Evolutionary conservation across 2,888 invertebrate species (phyloP).

Genomic region (Sarcophaga caerulescens): DNA sequence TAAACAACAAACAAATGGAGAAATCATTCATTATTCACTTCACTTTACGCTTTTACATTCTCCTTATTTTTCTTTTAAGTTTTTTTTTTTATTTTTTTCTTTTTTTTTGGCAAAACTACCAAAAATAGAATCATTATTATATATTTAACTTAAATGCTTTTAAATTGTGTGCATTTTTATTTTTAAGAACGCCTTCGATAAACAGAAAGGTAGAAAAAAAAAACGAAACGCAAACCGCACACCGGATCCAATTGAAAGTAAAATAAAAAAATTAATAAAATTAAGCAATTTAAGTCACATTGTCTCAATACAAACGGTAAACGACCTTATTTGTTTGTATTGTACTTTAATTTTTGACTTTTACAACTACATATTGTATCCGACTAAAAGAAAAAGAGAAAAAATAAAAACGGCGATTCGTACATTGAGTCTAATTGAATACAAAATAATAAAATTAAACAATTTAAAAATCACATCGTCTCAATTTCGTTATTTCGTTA

Average conservation of each 20-base stretch:
- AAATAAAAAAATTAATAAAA: no score
- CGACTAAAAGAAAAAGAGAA: background rate
- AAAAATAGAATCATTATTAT: slow-evolving; percentile 57
- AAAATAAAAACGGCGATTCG: background rate
- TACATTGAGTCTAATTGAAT: background rate
- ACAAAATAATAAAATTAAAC: slow-evolving; percentile 28
- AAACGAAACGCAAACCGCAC: no score
- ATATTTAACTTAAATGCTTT: slow-evolving; percentile 54
- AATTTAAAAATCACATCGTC: slow-evolving; percentile 37
- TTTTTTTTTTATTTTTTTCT: background rate
- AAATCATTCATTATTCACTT: slow-evolving; percentile 20
- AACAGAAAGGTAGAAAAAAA: no score
- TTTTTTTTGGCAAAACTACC: slow-evolving; percentile 50
- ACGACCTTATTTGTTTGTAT: background rate
- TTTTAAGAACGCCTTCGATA: background rate
- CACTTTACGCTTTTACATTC: background rate
- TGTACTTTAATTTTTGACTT: background rate
- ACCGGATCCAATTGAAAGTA: no score
- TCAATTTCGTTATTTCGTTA: slow-evolving; percentile 13
- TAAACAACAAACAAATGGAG: slow-evolving; percentile 17
- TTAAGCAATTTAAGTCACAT: no score
- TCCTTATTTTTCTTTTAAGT: background rate
- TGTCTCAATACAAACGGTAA: no score
- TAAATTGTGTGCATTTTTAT: background rate
- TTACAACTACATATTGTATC: background rate